These are phyloP conservation scores for Sarcoramphus papa DNA, from an alignment of 2,797 vertebrate genomes.

Conservation along the genomic window DNA sequence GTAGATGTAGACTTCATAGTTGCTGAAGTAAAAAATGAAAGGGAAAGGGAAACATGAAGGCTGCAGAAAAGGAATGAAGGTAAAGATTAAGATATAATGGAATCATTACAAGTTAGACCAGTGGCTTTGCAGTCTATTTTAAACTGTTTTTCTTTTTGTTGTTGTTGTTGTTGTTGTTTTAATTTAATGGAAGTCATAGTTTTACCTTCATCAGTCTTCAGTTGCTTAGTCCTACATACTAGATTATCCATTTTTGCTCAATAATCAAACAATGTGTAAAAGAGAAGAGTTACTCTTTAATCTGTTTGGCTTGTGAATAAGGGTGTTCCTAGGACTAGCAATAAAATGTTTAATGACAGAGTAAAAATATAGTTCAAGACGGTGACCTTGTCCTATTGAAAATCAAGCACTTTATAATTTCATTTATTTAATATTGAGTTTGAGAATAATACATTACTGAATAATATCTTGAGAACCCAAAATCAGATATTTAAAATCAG, in stretches of 20 bases:
- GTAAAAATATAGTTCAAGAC: background rate
- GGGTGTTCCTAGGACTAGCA: background rate
- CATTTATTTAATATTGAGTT: background rate
- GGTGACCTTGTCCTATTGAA: background rate
- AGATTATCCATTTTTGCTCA: background rate
- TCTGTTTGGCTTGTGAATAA: background rate
- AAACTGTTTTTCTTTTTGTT: background rate
- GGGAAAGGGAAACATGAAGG: background rate
- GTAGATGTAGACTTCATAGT: background rate
- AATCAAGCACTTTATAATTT: background rate
- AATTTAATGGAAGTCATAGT: background rate
- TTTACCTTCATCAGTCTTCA: background rate
- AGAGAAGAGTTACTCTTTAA: background rate
- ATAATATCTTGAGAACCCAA: background rate
- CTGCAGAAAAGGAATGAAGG: background rate
- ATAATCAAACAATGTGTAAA: background rate
- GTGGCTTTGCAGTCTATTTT: background rate
- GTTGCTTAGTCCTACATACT: background rate
- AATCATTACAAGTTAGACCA: background rate
- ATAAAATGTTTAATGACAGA: background rate
- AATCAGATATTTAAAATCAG: background rate
- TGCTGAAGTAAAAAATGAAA: background rate
- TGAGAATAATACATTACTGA: background rate
- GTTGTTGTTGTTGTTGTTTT: background rate
- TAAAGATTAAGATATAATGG: background rate